phyloP scores from a whole-genome alignment of 1,140 invertebrate species.

The Homalodisca vitripennis region DNA sequence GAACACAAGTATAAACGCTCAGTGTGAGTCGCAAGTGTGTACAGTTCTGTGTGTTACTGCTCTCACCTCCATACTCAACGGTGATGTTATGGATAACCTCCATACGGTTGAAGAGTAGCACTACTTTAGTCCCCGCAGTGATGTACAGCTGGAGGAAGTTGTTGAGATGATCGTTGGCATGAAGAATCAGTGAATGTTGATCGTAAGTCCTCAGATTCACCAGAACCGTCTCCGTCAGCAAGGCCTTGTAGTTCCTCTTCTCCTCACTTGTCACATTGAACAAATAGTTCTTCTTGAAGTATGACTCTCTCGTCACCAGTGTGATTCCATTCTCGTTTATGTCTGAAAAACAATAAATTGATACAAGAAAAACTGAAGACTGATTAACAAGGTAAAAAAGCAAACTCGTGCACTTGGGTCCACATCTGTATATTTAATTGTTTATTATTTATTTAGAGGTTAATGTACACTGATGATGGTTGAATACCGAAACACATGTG shows the following conservation, averaged over 20 bases:
- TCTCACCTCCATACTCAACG: slow-evolving; percentile 65
- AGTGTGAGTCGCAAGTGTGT: too few relatives aligned
- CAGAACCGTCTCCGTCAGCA: slow-evolving; percentile 73
- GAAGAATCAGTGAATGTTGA: slow-evolving; percentile 75
- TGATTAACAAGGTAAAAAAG: too few relatives aligned
- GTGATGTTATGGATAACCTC: slow-evolving; percentile 78
- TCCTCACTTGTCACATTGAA: slow-evolving; percentile 59
- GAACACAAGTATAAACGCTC: too few relatives aligned
- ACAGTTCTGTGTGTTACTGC: too few relatives aligned
- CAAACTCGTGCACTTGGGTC: too few relatives aligned
- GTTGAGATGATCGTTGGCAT: slow-evolving; percentile 90
- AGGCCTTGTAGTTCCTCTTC: slow-evolving; percentile 56
- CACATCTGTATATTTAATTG: too few relatives aligned
- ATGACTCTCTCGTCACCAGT: slow-evolving; percentile 78
- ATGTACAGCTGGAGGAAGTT: slow-evolving; percentile 92
- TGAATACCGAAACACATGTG: too few relatives aligned
- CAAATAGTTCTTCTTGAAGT: slow-evolving; percentile 74
- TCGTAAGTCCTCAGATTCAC: slow-evolving; percentile 88
- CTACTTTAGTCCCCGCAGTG: slow-evolving; percentile 66
- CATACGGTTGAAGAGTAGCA: slow-evolving; percentile 81
- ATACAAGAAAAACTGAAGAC: too few relatives aligned
- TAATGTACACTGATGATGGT: too few relatives aligned
- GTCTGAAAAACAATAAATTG: slow-evolving; percentile 59
- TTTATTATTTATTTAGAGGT: too few relatives aligned
- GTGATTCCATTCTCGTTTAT: slow-evolving; percentile 87